These are phyloP conservation scores for Lipotes vexillifer DNA, from an alignment of 2,113 vertebrate species.

Conservation along the genomic window DNA sequence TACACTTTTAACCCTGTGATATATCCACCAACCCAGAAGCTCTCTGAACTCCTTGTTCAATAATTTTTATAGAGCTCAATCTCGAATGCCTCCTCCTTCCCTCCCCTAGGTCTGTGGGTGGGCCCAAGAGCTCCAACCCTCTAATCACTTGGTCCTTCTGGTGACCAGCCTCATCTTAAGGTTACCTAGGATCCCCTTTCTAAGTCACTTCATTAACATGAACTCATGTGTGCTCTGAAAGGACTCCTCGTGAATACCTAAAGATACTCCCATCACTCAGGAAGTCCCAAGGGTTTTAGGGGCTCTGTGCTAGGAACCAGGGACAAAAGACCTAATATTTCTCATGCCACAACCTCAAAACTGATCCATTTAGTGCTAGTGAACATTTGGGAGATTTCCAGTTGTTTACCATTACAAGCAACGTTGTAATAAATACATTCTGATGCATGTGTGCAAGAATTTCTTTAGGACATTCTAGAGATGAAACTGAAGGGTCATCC, in stretches of 20 bases:
- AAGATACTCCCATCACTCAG: not conserved
- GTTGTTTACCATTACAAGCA: not conserved
- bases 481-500: not conserved
- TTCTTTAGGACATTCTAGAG: not conserved
- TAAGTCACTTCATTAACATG: not conserved
- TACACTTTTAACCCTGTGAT: not conserved
- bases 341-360: not conserved
- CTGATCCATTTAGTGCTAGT: not conserved
- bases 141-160: not conserved
- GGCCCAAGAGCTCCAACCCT: not conserved
- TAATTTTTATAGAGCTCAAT: not conserved
- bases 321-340: not conserved
- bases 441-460: not conserved
- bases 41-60: not conserved
- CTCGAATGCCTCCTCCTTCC: not conserved
- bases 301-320: not conserved
- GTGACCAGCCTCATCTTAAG: not conserved
- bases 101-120: not conserved
- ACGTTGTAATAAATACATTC: not conserved
- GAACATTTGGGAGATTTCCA: not conserved
- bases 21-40: not conserved
- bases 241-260: not conserved
- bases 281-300: not conserved
- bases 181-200: not conserved
- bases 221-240: not conserved